These are phyloP conservation scores for Coturnix japonica DNA, from an alignment of 2,113 vertebrate species.

Conservation along the genomic window DNA sequence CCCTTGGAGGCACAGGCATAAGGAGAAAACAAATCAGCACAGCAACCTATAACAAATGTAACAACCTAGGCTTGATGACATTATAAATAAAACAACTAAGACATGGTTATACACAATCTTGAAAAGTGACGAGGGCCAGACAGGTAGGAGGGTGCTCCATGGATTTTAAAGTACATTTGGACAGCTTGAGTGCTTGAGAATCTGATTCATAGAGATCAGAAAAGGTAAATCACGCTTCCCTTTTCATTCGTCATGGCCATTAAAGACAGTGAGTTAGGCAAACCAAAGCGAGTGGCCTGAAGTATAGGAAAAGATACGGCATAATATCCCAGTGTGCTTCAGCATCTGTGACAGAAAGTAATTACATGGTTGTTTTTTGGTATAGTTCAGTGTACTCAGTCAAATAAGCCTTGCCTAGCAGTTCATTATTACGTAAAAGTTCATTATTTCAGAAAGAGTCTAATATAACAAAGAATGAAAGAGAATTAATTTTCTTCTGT, in stretches of 20 bases:
- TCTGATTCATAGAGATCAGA: neutral
- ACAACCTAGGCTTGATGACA: neutral
- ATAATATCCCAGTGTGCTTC: neutral
- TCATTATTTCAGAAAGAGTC: neutral
- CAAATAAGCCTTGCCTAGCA: neutral
- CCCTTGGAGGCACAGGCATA: neutral
- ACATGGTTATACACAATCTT: neutral
- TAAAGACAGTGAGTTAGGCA: neutral
- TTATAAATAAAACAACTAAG: conserved; percentile 16
- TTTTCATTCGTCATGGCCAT: neutral
- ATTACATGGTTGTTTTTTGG: accelerated
- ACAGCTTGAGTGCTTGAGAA: neutral
- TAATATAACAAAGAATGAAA: neutral
- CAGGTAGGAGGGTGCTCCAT: neutral
- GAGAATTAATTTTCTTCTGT: neutral
- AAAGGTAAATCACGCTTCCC: neutral
- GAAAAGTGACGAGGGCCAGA: neutral
- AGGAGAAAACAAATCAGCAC: neutral
- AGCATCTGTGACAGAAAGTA: neutral
- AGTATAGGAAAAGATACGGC: neutral
- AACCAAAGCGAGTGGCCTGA: neutral
- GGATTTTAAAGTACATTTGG: neutral
- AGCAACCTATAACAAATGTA: neutral
- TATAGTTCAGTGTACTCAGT: neutral
- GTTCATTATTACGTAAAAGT: neutral